phyloP scores from a whole-genome alignment of 92 coral and sea anemone genomes.

The Montipora capitata region DNA sequence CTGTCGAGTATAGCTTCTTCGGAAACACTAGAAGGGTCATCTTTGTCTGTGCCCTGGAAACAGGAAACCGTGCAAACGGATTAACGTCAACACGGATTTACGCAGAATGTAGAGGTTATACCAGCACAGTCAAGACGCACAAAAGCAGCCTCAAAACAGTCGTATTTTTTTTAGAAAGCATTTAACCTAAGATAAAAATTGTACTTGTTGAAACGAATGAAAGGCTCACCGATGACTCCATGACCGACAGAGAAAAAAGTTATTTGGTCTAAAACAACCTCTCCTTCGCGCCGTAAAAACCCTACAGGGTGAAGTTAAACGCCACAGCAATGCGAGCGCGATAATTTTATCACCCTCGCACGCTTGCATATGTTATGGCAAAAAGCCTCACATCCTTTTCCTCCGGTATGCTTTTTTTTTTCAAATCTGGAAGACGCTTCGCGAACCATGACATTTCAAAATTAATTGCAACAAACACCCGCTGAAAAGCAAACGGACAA shows the following conservation, averaged over 20 bases:
- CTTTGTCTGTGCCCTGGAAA: constrained; percentile 62
- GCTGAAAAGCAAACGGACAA: constrained; percentile 38
- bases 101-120: not conserved
- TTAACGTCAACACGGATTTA: not conserved
- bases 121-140: constrained; percentile 12
- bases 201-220: not conserved
- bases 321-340: not conserved
- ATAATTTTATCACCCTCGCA: not conserved
- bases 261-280: not conserved
- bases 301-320: not conserved
- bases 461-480: constrained; percentile 13
- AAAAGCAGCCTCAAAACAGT: not conserved
- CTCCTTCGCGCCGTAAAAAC: not conserved
- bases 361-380: not conserved
- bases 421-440: not conserved
- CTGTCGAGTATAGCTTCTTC: constrained; percentile 93
- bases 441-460: constrained; percentile 32
- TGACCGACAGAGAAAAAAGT: not conserved
- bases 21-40: constrained; percentile 80
- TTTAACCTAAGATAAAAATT: too few relatives aligned
- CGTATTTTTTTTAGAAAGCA: not conserved
- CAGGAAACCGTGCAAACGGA: constrained; percentile 30
- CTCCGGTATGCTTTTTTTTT: not conserved
- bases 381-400: not conserved
- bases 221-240: constrained; percentile 49